A percentile compares a stretch with the other conserved stretches of the same genome.
Conservation (phyloP, 2,888 invertebrate genomes). For the Hylaea fasciaria region DNA sequence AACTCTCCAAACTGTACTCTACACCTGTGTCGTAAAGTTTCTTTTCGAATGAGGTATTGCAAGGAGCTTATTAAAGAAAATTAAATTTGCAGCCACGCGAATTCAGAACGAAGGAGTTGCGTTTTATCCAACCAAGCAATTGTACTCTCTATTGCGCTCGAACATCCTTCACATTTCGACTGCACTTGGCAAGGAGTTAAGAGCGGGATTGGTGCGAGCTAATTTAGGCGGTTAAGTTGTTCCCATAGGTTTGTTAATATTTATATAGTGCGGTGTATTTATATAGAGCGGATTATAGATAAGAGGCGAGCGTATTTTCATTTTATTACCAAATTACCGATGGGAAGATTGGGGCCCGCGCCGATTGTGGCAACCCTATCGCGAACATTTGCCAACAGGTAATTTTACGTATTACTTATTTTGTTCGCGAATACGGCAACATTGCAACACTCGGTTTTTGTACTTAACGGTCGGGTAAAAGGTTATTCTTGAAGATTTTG, state of each 20-base stretch:
- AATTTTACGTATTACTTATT: constrained; percentile 70
- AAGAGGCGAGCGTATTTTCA: constrained; percentile 82
- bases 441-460: constrained; percentile 50
- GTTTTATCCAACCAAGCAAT: constrained; percentile 35
- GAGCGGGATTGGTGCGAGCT: constrained; percentile 39
- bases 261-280: constrained; percentile 78
- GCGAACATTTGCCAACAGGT: constrained; percentile 78
- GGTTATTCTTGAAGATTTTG: constrained; percentile 18
- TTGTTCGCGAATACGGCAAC: constrained; percentile 63
- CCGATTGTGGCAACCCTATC: constrained; percentile 74
- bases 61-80: constrained; percentile 82
- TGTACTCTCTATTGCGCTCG: constrained; percentile 28
- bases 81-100: constrained; percentile 82
- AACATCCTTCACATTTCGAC: constrained; percentile 22
- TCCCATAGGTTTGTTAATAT: constrained; percentile 57
- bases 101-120: constrained; percentile 71
- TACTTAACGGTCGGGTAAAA: constrained; percentile 32
- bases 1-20: constrained; percentile 47
- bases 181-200: constrained; percentile 43
- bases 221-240: constrained; percentile 40
- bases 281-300: constrained; percentile 82
- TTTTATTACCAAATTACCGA: constrained; percentile 86
- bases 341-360: constrained; percentile 71
- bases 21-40: constrained; percentile 46
- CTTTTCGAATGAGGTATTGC: constrained; percentile 43